Evolutionary conservation across 2,113 vertebrate species (phyloP).

Genomic region (Malurus cyaneus): DNA sequence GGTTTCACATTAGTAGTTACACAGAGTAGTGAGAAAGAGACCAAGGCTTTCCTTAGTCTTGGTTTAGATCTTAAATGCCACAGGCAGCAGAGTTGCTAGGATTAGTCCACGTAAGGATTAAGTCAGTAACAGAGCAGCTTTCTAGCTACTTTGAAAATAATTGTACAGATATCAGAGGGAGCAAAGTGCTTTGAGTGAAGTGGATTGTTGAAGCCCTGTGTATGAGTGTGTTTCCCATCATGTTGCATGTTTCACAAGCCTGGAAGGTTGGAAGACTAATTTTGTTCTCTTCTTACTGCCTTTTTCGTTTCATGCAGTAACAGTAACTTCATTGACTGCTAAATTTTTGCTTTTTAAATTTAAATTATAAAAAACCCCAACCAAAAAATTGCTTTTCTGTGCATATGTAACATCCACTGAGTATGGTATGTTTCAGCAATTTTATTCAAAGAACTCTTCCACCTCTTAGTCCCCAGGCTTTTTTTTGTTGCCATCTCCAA

Average conservation of each 20-base stretch:
- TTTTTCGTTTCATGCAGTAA: background rate
- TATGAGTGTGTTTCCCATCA: background rate
- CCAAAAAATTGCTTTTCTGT: background rate
- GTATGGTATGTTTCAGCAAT: background rate
- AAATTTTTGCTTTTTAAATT: background rate
- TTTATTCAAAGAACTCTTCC: background rate
- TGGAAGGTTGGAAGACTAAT: background rate
- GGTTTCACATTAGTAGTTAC: background rate
- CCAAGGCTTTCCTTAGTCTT: background rate
- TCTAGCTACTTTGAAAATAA: background rate
- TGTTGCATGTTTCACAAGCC: background rate
- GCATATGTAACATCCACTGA: background rate
- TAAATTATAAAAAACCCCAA: background rate
- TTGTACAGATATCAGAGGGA: background rate
- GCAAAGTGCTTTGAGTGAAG: background rate
- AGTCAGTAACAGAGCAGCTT: background rate
- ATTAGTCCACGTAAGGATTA: background rate
- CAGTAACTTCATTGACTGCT: background rate
- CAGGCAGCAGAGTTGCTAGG: background rate
- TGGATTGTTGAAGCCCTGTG: background rate
- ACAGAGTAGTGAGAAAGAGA: background rate
- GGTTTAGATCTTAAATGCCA: background rate
- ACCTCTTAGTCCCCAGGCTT: background rate
- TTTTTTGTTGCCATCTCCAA: background rate
- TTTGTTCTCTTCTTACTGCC: background rate